A percentile compares a stretch with the other conserved stretches of the same genome.
phyloP scores from a whole-genome alignment of 1,140 invertebrate genomes.

The Cheumatopsyche charites region DNA sequence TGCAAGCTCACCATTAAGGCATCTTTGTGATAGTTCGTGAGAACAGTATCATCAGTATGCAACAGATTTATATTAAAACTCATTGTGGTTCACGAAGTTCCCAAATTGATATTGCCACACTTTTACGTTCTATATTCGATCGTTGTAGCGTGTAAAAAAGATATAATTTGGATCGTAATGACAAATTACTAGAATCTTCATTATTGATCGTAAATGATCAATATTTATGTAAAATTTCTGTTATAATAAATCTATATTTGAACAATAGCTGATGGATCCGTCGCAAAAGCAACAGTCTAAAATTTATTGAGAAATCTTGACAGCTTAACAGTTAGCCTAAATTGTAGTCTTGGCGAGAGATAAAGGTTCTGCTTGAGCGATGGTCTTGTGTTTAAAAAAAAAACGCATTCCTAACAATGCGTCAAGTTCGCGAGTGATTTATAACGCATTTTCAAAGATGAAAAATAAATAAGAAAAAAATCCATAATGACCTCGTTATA shows the following conservation, averaged over 20 bases:
- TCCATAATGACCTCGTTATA: neutral
- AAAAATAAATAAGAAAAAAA: neutral
- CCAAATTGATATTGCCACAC: neutral
- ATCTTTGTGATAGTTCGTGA: conserved; percentile 18
- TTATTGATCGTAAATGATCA: too few relatives aligned
- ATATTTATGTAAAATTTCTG: too few relatives aligned
- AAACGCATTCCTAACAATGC: conserved; percentile 1
- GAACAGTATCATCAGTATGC: conserved; percentile 16
- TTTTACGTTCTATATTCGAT: too few relatives aligned
- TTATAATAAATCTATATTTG: neutral
- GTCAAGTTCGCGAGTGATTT: conserved; percentile 12
- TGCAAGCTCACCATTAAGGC: neutral
- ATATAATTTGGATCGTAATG: too few relatives aligned
- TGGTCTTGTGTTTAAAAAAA: conserved; percentile 1
- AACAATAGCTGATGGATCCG: neutral
- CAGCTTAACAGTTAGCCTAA: neutral
- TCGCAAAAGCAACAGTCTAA: neutral
- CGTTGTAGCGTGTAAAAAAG: too few relatives aligned
- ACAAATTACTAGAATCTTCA: too few relatives aligned
- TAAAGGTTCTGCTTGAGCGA: conserved; percentile 14
- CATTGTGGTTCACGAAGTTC: conserved; percentile 8
- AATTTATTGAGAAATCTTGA: neutral
- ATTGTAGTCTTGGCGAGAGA: neutral
- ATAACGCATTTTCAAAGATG: neutral
- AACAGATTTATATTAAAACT: conserved; percentile 16